Percentiles rank a stretch among this genome's conserved stretches.
phyloP scores from a whole-genome alignment of 2,797 vertebrate genomes.

The Mionectes olivaceus region DNA sequence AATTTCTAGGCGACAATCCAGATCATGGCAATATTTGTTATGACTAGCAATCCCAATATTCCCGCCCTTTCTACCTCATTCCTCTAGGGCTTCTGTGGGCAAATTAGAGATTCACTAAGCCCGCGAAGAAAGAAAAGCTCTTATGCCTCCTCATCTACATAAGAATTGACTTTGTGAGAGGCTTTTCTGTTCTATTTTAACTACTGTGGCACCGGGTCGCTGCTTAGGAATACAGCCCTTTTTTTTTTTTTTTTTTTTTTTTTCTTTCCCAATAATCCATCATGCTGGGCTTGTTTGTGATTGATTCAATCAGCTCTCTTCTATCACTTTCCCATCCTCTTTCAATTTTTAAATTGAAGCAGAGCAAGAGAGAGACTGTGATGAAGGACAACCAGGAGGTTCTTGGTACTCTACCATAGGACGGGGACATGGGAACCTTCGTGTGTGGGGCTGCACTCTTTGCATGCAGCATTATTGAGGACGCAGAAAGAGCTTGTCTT shows the following conservation, averaged over 20 bases:
- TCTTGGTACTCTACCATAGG: neutral
- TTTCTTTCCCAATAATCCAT: constrained; percentile 41
- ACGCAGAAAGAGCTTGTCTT: neutral
- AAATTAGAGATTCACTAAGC: constrained; percentile 44
- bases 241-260: neutral
- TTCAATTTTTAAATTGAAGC: neutral
- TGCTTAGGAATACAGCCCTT: constrained; percentile 40
- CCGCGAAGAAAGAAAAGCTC: neutral
- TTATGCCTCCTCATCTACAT: constrained; percentile 60
- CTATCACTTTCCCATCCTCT: neutral
- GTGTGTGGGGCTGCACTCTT: neutral
- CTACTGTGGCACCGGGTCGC: constrained; percentile 33
- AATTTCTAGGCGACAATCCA: neutral
- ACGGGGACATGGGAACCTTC: neutral
- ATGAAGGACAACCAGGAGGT: neutral
- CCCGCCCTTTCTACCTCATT: neutral
- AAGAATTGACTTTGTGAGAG: constrained; percentile 66
- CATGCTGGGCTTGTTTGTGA: neutral
- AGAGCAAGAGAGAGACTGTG: neutral
- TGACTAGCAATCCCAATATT: neutral
- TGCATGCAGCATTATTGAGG: neutral
- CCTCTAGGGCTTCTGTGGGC: neutral
- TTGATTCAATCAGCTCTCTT: neutral
- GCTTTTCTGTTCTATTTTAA: constrained; percentile 56
- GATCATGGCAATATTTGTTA: neutral